Evolutionary conservation across 2,797 vertebrate species (phyloP).

Genomic region (Cynodonichthys magdalenae): DNA sequence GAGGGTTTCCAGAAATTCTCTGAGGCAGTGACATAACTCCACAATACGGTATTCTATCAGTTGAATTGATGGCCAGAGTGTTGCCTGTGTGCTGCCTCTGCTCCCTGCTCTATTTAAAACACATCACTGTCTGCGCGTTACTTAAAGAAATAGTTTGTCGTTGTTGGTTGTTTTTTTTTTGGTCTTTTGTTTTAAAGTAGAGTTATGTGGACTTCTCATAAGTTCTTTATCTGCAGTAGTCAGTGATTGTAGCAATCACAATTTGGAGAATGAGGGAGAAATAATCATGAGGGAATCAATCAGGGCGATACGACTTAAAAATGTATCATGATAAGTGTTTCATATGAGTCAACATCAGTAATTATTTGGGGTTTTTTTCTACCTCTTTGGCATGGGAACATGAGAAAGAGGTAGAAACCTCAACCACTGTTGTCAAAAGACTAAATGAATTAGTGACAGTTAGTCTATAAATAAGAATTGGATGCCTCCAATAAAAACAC

Average conservation of each 20-base stretch:
- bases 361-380: too few relatives aligned
- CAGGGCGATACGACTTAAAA: too few relatives aligned
- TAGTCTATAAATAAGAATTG: too few relatives aligned
- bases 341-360: too few relatives aligned
- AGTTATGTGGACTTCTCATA: not conserved
- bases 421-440: too few relatives aligned
- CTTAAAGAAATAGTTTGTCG: not conserved
- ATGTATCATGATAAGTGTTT: too few relatives aligned
- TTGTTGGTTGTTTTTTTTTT: not conserved
- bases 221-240: not conserved
- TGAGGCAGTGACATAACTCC: conserved; percentile 19
- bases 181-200: too few relatives aligned
- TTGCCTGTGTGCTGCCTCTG: not conserved
- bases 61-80: conserved; percentile 22
- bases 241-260: not conserved
- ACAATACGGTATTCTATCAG: conserved; percentile 5
- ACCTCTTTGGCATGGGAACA: too few relatives aligned
- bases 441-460: too few relatives aligned
- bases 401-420: too few relatives aligned
- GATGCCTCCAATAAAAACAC: too few relatives aligned
- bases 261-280: not conserved
- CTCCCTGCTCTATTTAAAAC: conserved; percentile 19
- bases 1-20: conserved; percentile 25
- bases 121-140: conserved; percentile 9
- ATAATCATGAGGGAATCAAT: not conserved